A percentile compares a stretch with the other conserved stretches of the same genome.
Evolutionary conservation across 2,113 vertebrate species (phyloP).

Genomic region (Maccullochella peelii): DNA sequence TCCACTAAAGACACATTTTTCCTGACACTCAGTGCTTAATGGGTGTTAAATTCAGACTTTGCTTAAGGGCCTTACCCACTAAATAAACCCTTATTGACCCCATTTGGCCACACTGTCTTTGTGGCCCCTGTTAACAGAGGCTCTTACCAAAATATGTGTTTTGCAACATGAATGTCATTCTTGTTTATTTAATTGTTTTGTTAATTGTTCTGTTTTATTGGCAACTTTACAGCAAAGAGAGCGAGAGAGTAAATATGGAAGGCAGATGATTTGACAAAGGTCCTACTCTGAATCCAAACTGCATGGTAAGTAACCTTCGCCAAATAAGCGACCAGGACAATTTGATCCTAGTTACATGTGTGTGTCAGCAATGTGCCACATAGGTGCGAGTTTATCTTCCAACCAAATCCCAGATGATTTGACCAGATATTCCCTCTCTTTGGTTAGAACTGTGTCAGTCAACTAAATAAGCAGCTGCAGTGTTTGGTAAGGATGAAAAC

Average conservation of each 20-base stretch:
- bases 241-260: constrained; percentile 31
- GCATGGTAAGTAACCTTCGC: constrained; percentile 11
- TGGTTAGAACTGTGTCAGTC: constrained; percentile 45
- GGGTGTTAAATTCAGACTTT: constrained; percentile 33
- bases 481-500: constrained; percentile 1
- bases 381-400: constrained; percentile 38
- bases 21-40: constrained; percentile 7
- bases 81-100: constrained; percentile 21
- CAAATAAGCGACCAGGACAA: constrained; percentile 37
- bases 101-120: constrained; percentile 3
- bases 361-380: constrained; percentile 20
- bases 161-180: neutral
- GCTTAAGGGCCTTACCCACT: constrained; percentile 1
- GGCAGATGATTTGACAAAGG: constrained; percentile 48
- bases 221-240: neutral
- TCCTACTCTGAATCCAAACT: constrained; percentile 37
- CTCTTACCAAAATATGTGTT: constrained; percentile 3
- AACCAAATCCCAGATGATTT: constrained; percentile 30
- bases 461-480: constrained; percentile 31
- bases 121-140: constrained; percentile 12
- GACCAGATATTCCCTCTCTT: constrained; percentile 28
- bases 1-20: constrained; percentile 32
- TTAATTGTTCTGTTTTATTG: constrained; percentile 35
- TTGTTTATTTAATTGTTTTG: constrained; percentile 11
- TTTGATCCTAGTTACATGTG: constrained; percentile 25